Percentiles rank a stretch among this genome's conserved stretches.
Evolutionary conservation across 2,113 vertebrate genomes (phyloP).

Genomic region (Lipophrys pholis): DNA sequence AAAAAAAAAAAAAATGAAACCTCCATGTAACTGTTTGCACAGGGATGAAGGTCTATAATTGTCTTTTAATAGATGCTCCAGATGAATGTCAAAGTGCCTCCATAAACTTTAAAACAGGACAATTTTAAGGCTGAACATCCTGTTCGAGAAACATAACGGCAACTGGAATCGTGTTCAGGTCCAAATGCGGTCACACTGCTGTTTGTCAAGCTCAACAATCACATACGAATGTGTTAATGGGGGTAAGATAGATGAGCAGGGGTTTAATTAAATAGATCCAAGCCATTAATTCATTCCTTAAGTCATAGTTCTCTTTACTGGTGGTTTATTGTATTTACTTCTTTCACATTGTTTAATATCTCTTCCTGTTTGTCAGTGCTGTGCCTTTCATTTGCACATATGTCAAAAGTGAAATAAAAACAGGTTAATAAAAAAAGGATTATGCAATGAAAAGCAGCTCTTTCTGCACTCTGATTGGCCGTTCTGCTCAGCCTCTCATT

Average conservation of each 20-base stretch:
- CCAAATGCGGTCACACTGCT: neutral
- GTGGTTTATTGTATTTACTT: too few relatives aligned
- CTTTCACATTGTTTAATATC: too few relatives aligned
- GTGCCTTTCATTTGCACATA: too few relatives aligned
- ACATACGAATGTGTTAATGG: neutral
- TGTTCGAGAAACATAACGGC: slow-evolving; percentile 15
- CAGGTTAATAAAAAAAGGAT: neutral
- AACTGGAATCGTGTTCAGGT: neutral
- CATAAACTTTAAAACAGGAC: slow-evolving; percentile 31
- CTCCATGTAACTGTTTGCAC: slow-evolving; percentile 57
- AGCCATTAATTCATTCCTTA: neutral
- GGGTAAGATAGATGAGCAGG: neutral
- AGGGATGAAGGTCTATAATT: slow-evolving; percentile 64
- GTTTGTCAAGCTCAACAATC: neutral
- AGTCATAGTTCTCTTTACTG: too few relatives aligned
- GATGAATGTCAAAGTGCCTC: slow-evolving; percentile 17
- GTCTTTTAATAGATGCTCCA: slow-evolving; percentile 34
- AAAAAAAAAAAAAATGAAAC: slow-evolving; percentile 1
- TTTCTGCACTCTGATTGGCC: slow-evolving; percentile 25
- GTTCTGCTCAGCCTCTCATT: slow-evolving; percentile 39
- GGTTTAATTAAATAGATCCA: neutral
- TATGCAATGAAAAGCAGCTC: slow-evolving; percentile 28
- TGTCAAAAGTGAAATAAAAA: too few relatives aligned
- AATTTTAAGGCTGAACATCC: slow-evolving; percentile 8
- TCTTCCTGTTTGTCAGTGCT: too few relatives aligned